Base-by-base conservation (phyloP, 2,888 invertebrate species). In the Rhabditophanes sp. region DNA sequence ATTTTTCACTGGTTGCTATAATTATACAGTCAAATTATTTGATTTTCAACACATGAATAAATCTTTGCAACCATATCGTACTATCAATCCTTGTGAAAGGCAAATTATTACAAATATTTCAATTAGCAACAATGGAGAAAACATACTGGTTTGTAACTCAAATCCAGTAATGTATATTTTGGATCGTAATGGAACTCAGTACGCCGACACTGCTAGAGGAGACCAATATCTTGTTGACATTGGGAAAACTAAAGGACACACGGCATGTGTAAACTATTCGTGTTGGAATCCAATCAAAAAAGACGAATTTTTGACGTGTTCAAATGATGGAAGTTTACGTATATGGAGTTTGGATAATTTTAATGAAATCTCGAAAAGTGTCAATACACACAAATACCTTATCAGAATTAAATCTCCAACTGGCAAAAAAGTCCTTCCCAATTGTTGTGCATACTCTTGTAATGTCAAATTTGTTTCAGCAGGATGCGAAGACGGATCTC, bases 31-130 rank as follows among this genome's bases (percentile, higher is more conserved):
- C 2, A 80, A 80, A 33, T 82, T 96, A 54, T 96, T 87, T 87
- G 96, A 99, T 66, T 96, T 96, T 71, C 83, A 87, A 42, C 93
- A 90, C 3, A 93, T 96, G 88, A 88, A 93, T 66, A 76, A 43
- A 33, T 37, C 50, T 1, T 33, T 60, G 46, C 37, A 50, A 32
- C 82, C 85, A 29, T 96, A 56, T 30, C 46, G 56, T 21, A 51
- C 56, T 17, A 22, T 57, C 11, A 33, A 45, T 3, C 61, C 61
- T 3, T 47, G 46, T 25, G 61, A 61, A 39, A 46, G 44, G 53
- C 50, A 30, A 7, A 17, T 6, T 33, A 33, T 32, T 18, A 78
- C 79, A 46, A 76, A 78, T 24, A 66, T 87, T 1, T 80, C 87
- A 53, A 96, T 88, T 68, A 88, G 87, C 0, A 76, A 77, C 0